Evolutionary conservation across 2,888 invertebrate genomes (phyloP), one percentile per base, ranked within the genome.

Genomic region (Noctua pronuba): DNA sequence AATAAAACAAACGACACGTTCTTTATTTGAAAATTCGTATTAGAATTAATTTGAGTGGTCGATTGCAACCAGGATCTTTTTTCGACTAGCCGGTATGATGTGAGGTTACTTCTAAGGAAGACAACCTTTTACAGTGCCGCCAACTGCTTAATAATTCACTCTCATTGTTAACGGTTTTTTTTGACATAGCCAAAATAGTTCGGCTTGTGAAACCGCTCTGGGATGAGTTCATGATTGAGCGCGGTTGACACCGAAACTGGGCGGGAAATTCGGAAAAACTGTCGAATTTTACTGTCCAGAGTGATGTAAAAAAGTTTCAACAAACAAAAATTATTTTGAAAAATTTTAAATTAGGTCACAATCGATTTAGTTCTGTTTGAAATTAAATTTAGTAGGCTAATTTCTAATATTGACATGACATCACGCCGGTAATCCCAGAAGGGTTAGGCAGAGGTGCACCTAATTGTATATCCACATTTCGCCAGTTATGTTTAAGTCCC

Each of bases 211-310:
- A 52, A 70, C 24, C 46, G 28, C 21, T 16, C 13, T 24, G 24
- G 41, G 72, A 60, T 60, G 38, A 38, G 28, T 49, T 62, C 24
- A 58, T 73, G 55, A 74, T 73, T 44, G 31, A 72, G 44, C n/a
- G 46, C 21, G 24, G 38, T 41, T 46, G 38, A n/a, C 28, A 2
- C 16, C 24, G 24, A 38, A 69, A 24, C 58, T 13, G 7, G 11
- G 24, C 28, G 18, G 41, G 6, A 21, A 55, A 74, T 73, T 44
- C n/a, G n/a, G 16, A 35, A 28, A 35, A 55, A 67, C 21, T 35
- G 5, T 21, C 58, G n/a, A 21, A 35, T 28, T 46, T 46, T 21
- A 31, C 8, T 16, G 28, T 31, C 16, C 31, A 35, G 8, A 31
- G 13, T 55, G 28, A 60, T 31, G 31, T 60, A 31, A 60, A 31